Conservation (phyloP, 2,113 vertebrate species). For the Fulmarus glacialis region DNA sequence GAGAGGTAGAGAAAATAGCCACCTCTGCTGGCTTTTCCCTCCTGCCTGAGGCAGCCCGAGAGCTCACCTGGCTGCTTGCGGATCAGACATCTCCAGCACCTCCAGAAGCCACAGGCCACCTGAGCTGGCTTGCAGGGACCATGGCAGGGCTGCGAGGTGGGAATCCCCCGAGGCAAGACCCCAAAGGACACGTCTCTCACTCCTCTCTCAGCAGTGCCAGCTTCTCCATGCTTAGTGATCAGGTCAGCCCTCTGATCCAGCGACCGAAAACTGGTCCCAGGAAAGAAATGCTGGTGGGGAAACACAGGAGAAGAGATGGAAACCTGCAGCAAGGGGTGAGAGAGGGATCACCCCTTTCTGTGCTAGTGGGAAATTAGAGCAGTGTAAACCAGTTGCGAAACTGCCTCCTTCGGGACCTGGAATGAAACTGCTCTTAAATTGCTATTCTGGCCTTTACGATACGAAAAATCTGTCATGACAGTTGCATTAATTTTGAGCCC, state of each 20-base stretch:
- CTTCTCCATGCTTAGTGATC: not conserved
- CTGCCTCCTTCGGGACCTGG: not conserved
- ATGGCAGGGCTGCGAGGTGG: not conserved
- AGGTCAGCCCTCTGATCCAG: not conserved
- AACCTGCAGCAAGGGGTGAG: not conserved
- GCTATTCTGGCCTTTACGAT: not conserved
- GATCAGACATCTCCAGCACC: not conserved
- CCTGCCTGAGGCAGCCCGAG: not conserved
- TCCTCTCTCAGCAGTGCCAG: not conserved
- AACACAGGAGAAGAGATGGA: not conserved
- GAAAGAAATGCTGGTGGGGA: not conserved
- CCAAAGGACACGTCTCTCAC: accelerated
- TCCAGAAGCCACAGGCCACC: not conserved
- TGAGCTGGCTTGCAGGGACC: not conserved
- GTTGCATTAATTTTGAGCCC: not conserved
- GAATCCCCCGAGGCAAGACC: not conserved
- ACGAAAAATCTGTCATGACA: not conserved
- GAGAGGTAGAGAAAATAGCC: not conserved
- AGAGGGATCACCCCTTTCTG: not conserved
- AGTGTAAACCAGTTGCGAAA: not conserved
- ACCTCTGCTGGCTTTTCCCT: not conserved
- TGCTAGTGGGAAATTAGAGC: not conserved
- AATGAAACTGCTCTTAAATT: not conserved
- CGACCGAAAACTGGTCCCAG: not conserved
- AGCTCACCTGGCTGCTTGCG: not conserved